These are phyloP conservation scores for Melanerpes formicivorus DNA, from an alignment of 2,113 vertebrate species.

Conservation along the genomic window DNA sequence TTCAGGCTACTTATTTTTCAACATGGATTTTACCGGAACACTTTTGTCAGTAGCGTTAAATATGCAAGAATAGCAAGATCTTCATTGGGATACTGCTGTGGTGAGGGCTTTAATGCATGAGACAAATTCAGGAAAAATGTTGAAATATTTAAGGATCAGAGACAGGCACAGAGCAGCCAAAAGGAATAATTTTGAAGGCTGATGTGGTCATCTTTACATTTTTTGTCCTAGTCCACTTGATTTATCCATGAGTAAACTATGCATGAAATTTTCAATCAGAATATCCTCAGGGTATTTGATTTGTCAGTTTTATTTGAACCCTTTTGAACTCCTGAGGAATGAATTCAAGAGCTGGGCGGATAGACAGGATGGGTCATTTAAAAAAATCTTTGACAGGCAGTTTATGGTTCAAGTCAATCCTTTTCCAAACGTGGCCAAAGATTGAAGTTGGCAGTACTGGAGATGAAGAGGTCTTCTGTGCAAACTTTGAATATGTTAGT, in stretches of 20 bases:
- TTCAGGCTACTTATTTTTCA: background rate
- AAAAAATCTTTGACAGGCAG: constrained; percentile 28
- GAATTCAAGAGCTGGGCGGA: background rate
- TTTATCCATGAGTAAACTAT: background rate
- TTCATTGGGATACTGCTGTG: background rate
- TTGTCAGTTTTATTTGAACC: constrained; percentile 48
- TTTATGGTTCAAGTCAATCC: constrained; percentile 22
- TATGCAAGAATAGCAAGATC: background rate
- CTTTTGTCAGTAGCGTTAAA: background rate
- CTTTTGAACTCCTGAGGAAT: constrained; percentile 41
- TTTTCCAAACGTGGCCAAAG: constrained; percentile 26
- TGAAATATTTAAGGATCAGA: background rate
- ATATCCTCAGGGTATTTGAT: background rate
- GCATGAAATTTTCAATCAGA: constrained; percentile 30
- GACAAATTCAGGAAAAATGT: background rate
- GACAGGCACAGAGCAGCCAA: background rate
- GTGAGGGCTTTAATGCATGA: rapidly evolving
- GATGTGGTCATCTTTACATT: background rate
- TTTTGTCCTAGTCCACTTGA: background rate
- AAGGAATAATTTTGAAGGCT: background rate
- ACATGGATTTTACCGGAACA: background rate
- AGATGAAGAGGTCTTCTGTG: background rate
- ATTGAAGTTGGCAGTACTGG: background rate
- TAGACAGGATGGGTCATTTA: constrained; percentile 10
- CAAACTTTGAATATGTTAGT: background rate